Base-by-base conservation (phyloP, 2,888 invertebrate species). In the Caenorhabditis sp. region DNA sequence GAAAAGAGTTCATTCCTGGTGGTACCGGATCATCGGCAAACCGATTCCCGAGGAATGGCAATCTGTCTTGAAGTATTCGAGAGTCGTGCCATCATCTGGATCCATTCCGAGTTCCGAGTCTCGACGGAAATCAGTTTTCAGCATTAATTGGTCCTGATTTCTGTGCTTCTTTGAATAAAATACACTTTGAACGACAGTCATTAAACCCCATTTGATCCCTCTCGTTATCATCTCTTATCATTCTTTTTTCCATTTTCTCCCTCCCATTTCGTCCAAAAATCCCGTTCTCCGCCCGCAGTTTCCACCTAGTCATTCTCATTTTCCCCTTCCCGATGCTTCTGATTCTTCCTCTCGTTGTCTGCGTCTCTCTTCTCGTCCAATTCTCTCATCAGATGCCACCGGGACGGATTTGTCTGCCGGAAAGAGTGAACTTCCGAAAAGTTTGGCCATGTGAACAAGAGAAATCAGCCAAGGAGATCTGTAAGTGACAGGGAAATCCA, bases 391-490 rank as follows among this genome's bases (percentile, higher is more conserved):
- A 67, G 50, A 76, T 76, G 76, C 76, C 76, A n/a, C 76, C 67
- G 2, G 76, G 67, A 24, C 37, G 77, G 37, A 69, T 76, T 24
- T 82, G 82, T 65, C 64, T 82, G 44, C 69, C 82, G 55, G 78
- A 78, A 32, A 15, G 82, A 28, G 47, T 68, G 37, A 79, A 82
- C 18, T 82, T 53, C 44, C 55, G 72, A 24, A 69, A 72, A 11
- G 69, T 70, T 24, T 82, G 69, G 62, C 82, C 82, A 0, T 82
- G 82, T 40, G 78, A 82, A 24, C 72, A 82, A n/a, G 76, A 67
- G 22, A 67, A 65, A 53, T 70, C 56, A 0, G 70, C 78, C 20
- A 35, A 35, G 4, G 78, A 78, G 26, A 70, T 78, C 28, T 40
- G 78, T 78, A 44, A 50, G 65, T 65, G 22, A 15, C 9, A 8